Base-by-base conservation (phyloP, 2,888 invertebrate species). In the Leptura quadrifasciata region DNA sequence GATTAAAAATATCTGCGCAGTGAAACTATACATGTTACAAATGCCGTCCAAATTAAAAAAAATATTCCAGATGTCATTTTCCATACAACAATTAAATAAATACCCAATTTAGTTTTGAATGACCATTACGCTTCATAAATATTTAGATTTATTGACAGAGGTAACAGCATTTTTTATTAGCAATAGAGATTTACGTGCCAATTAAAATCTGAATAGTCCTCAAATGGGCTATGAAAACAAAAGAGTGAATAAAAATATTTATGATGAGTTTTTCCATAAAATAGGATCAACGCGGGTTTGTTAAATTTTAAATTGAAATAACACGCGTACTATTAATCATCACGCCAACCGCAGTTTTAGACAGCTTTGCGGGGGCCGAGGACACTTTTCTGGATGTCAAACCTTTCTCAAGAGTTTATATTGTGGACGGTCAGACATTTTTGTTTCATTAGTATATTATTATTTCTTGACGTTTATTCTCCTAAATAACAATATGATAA, bases 251-350 rank as follows among this genome's bases (percentile, higher is more conserved):
- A 20, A 58, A 58, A 24, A 21, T 58, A 58, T 58, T 58, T 58
- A 58, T 58, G 24, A n/a, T n/a, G 58, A 20, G 20, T 58, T 20
- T 58, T 58, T 58, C 24, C 58, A 58, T 58, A 58, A 58, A 58
- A 20, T 21, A 20, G 58, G 24, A 58, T 20, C 24, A 9, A 58
- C 20, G 58, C 58, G 12, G 24, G 24, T 58, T 58, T 20, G 58
- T 58, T 58, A 58, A 58, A 58, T 58, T 58, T 58, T 58, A 58
- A 58, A 58, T 58, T 58, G 24, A 58, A 58, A 58, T 58, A 58
- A 24, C 58, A 58, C 20, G 58, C 24, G 58, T 58, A 24, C 24
- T 10, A 58, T 58, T 58, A 58, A 58, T 58, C 58, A 58, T 24
- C 8, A 24, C 24, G 58, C 21, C 58, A 58, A 24, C 58, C 58